phyloP scores from a whole-genome alignment of 1,140 invertebrate species.

The Sycophila sp. region DNA sequence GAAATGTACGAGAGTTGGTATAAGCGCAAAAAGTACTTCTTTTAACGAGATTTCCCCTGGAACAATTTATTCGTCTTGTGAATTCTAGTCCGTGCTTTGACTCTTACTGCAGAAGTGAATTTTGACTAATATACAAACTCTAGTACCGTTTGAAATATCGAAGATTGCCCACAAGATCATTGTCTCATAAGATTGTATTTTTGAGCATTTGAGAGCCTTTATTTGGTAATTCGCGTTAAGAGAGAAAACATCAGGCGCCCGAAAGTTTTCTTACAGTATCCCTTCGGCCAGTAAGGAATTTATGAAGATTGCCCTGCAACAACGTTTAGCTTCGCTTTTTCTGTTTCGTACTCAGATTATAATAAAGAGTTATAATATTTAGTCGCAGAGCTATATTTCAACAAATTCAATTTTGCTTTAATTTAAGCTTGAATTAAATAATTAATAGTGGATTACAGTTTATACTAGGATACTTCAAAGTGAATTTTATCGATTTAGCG shows the following conservation, averaged over 20 bases:
- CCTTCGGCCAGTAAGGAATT: not conserved
- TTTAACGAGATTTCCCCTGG: too few species aligned
- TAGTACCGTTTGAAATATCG: not conserved
- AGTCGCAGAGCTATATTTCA: too few species aligned
- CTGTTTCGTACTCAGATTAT: not conserved
- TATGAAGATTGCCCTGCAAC: slow-evolving; percentile 6
- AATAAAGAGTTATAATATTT: too few species aligned
- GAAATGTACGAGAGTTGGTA: not conserved
- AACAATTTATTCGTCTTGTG: not conserved
- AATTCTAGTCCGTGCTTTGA: too few species aligned
- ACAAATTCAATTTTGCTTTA: too few species aligned
- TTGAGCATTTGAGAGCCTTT: slow-evolving; percentile 5
- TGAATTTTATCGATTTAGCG: too few species aligned
- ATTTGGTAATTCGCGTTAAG: not conserved
- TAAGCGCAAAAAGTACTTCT: not conserved
- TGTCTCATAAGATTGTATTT: not conserved
- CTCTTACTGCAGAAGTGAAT: not conserved
- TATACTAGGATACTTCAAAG: too few species aligned
- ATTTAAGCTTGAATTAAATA: too few species aligned
- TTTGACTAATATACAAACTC: not conserved
- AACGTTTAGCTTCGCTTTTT: slow-evolving; percentile 1
- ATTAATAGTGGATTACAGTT: too few species aligned
- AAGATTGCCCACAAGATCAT: not conserved
- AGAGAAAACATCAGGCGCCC: not conserved
- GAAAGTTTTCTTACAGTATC: not conserved